Evolutionary conservation across 2,113 vertebrate genomes (phyloP).

Genomic region (Laticauda colubrina): DNA sequence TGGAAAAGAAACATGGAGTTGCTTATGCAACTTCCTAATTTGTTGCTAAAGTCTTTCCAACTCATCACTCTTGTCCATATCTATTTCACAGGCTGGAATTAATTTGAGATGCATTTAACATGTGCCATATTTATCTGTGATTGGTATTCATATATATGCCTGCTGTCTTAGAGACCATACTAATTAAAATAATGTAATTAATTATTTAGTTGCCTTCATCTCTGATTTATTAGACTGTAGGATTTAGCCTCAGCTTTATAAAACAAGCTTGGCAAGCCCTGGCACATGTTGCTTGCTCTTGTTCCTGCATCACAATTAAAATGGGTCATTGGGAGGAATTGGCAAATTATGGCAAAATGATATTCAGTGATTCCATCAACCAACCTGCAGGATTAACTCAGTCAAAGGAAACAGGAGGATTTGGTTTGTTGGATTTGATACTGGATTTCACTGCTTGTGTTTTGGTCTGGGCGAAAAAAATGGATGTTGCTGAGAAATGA

Average conservation of each 20-base stretch:
- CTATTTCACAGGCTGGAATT: fast-evolving
- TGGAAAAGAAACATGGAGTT: fast-evolving
- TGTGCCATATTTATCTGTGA: not conserved
- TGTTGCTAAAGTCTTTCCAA: not conserved
- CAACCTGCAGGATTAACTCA: not conserved
- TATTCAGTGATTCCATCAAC: not conserved
- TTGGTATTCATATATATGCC: not conserved
- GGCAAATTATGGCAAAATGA: not conserved
- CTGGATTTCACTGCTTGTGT: not conserved
- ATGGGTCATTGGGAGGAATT: not conserved
- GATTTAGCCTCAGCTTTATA: not conserved
- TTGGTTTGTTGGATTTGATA: not conserved
- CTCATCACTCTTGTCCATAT: fast-evolving
- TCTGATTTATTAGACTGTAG: not conserved
- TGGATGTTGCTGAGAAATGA: not conserved
- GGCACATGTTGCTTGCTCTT: not conserved
- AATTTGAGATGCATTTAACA: not conserved
- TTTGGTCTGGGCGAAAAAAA: not conserved
- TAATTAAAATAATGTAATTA: not conserved
- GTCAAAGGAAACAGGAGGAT: not conserved
- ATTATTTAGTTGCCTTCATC: not conserved
- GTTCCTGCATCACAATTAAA: not conserved
- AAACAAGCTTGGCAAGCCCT: not conserved
- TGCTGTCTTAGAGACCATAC: not conserved
- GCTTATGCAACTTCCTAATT: fast-evolving